Evolutionary conservation across 2,888 invertebrate genomes (phyloP), one percentile per base, ranked within the genome.

Genomic region (Zygogramma bicolorata): DNA sequence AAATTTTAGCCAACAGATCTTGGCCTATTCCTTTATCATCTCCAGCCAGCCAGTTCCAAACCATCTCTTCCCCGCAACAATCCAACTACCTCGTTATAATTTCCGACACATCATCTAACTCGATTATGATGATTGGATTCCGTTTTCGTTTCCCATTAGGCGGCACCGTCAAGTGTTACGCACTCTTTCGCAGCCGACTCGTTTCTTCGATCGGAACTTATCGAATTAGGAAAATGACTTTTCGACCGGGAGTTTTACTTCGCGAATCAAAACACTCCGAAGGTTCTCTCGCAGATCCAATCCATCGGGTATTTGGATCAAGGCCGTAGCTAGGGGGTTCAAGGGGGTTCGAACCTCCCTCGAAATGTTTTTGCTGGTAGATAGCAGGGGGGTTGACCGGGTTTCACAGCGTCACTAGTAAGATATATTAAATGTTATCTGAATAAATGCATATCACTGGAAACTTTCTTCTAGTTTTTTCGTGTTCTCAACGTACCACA

Each of bases 151-250:
- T 53, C 53, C 46, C 27, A 27, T 53, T 27, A 53, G 25, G 53
- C 27, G 27, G n/a, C 22, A 22, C 53, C 53, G 27, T 53, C 27
- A 53, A n/a, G 53, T 25, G 27, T 53, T 10, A 53, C 22, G 53
- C 53, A 53, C 53, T 53, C 53, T 53, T 53, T 22, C 27, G 25
- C 53, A 22, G 27, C 25, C n/a, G n/a, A 5, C 25, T 53, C 53
- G 13, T 22, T n/a, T 27, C 22, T 53, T 53, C 53, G 53, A 53
- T 53, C 53, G n/a, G 27, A 27, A 53, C 27, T 53, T 53, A 53
- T 53, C 53, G 53, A 53, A 53, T 53, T 53, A 53, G 53, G 53
- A 53, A 53, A 53, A 25, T 53, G n/a, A 53, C 53, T 53, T 53
- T 53, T 27, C 53, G 53, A 53, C 25, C 25, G 53, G 53, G 4